Percentiles rank a stretch among this genome's conserved stretches.
Conservation (phyloP, 2,888 invertebrate species). For the Cataglyphis albicans region DNA sequence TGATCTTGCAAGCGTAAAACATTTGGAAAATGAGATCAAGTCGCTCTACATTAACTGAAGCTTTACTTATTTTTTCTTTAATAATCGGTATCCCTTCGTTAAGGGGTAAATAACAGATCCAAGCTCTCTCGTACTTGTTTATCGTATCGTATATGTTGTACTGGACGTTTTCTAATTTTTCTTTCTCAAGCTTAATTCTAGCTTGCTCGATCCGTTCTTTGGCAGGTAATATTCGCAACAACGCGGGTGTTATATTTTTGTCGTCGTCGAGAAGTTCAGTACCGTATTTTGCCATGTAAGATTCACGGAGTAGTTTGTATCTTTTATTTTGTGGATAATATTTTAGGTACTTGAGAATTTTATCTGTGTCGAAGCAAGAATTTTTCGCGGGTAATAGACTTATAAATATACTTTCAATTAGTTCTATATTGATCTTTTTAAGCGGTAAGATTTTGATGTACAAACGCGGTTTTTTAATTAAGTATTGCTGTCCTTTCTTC, state of each 20-base stretch:
- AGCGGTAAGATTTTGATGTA: conserved; percentile 73
- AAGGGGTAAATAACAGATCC: conserved; percentile 79
- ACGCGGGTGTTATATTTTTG: conserved; percentile 54
- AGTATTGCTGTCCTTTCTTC: conserved; percentile 70
- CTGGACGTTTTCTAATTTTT: background rate
- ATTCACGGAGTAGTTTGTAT: conserved; percentile 64
- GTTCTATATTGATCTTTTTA: conserved; percentile 66
- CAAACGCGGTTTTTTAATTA: conserved; percentile 71
- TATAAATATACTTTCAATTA: conserved; percentile 73
- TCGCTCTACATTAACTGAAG: conserved; percentile 63
- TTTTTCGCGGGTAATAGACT: conserved; percentile 69
- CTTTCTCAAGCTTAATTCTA: conserved; percentile 68
- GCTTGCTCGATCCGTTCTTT: conserved; percentile 76
- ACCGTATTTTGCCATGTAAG: conserved; percentile 74
- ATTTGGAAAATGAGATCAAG: conserved; percentile 62
- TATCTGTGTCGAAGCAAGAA: conserved; percentile 47
- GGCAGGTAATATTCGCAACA: conserved; percentile 74
- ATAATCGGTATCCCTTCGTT: conserved; percentile 73
- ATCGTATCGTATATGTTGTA: conserved; percentile 14
- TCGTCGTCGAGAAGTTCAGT: conserved; percentile 66
- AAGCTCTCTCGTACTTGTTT: conserved; percentile 43
- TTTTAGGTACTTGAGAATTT: conserved; percentile 65
- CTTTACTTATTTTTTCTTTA: conserved; percentile 63
- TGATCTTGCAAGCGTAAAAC: conserved; percentile 80
- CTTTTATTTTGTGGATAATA: conserved; percentile 74